phyloP scores from a whole-genome alignment of 2,797 vertebrate species.

The Tiaroga cobitis region DNA sequence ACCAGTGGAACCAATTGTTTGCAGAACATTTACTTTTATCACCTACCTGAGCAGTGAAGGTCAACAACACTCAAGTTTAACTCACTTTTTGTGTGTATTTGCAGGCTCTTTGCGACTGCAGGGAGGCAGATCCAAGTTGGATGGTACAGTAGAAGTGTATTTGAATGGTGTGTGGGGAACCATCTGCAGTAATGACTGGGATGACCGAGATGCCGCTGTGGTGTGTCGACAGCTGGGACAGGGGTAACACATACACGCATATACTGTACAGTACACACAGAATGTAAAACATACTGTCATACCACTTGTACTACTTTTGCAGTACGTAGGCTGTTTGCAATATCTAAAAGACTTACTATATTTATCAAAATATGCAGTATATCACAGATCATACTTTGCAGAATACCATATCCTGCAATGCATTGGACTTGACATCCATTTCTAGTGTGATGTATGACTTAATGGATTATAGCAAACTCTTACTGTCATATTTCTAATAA shows the following conservation, averaged over 20 bases:
- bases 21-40: slow-evolving; percentile 33
- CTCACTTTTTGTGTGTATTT: slow-evolving; percentile 24
- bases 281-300: not conserved
- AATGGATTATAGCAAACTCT: not conserved
- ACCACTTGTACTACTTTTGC: not conserved
- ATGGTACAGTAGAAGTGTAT: slow-evolving; percentile 88
- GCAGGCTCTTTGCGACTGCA: slow-evolving; percentile 85
- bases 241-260: slow-evolving; percentile 73
- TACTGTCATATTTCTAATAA: not conserved
- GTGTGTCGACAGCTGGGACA: slow-evolving; percentile 87
- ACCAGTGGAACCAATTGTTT: slow-evolving; percentile 22
- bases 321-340: not conserved
- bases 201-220: slow-evolving; percentile 83
- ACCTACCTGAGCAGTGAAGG: not conserved
- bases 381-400: not conserved
- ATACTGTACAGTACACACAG: slow-evolving; percentile 30
- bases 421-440: not conserved
- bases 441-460: not conserved
- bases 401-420: not conserved
- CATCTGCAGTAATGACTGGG: slow-evolving; percentile 84
- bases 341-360: not conserved
- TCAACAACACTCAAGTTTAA: slow-evolving; percentile 7
- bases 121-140: slow-evolving; percentile 83
- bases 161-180: slow-evolving; percentile 84
- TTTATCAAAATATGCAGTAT: not conserved